These are phyloP conservation scores for Orbicella faveolata DNA, from an alignment of 64 coral and sea anemone species.

Conservation along the genomic window DNA sequence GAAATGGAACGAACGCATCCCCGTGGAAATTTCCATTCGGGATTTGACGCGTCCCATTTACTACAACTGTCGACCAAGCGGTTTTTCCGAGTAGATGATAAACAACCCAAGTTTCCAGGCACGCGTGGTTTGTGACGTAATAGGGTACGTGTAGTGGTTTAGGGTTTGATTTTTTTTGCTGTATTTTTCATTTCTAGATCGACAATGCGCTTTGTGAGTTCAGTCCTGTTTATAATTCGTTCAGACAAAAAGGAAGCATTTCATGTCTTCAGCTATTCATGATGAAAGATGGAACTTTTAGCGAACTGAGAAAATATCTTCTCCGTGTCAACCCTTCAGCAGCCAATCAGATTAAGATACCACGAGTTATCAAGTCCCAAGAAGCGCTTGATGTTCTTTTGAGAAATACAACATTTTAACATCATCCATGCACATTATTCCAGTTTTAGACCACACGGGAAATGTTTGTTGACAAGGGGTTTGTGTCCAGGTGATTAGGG, in stretches of 20 bases:
- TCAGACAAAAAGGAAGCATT: conserved; percentile 62
- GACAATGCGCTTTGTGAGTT: conserved; percentile 42
- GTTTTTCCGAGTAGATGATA: too few relatives aligned
- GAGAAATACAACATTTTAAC: background rate
- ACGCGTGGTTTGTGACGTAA: background rate
- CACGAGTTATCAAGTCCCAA: conserved; percentile 57
- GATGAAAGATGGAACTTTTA: conserved; percentile 46
- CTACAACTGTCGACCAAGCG: too few relatives aligned
- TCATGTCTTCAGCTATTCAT: conserved; percentile 9
- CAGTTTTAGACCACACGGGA: background rate
- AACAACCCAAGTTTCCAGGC: too few relatives aligned
- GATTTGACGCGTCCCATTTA: too few relatives aligned
- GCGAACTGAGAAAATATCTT: conserved; percentile 30
- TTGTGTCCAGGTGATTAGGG: too few relatives aligned
- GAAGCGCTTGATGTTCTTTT: conserved; percentile 38
- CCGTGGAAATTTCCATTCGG: too few relatives aligned
- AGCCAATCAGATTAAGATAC: conserved; percentile 65
- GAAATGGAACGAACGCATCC: too few relatives aligned
- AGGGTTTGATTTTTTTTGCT: background rate
- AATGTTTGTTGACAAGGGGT: too few relatives aligned
- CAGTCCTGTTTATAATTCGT: conserved; percentile 60
- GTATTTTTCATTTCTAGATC: conserved; percentile 10
- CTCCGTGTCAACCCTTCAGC: conserved; percentile 49
- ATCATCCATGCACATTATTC: background rate
- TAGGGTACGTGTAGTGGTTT: background rate